Base-by-base conservation (phyloP, 2,888 invertebrate genomes). In the Cheilosia vernalis region DNA sequence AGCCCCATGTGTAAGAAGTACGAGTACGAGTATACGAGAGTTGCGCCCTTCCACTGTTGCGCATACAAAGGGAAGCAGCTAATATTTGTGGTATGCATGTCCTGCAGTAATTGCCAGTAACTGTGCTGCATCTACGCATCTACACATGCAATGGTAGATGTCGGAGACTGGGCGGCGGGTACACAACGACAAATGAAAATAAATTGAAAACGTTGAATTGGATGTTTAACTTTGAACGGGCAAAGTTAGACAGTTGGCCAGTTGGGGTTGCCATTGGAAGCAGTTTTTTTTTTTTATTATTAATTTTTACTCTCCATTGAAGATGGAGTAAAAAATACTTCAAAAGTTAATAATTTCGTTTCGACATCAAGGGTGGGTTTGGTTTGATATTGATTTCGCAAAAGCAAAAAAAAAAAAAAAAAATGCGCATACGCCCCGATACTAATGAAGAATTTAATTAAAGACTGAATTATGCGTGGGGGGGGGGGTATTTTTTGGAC, bases 111-210 rank as follows among this genome's bases (percentile, higher is more conserved):
- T 64, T 79, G 64, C 64, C 42, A 78, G 47, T 70, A 64, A 58
- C 58, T 58, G 21, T 17, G 30, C 63, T 51, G 49, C 49, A 42
- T 58, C 40, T 69, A 84, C 83, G 83, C 84, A 84, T 24, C 3
- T 24, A 24, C 53, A 73, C 24, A 78, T 61, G 79, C 56, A 58
- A 55, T 58, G 40, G 44, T 2, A 13, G 9, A 13, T 15, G 64
- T 9, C 3, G 40, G 5, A 10, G 21, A 24, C 47, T 15, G 21
- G 27, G 47, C 27, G 13, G 30, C 30, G 30, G 9, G 19, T 49
- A 55, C 63, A 51, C 51, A 67, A 80, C 69, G 74, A 74, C 64
- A 80, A 80, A 81, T 85, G 76, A 49, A 85, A 81, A 85, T 85
- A 80, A 84, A 24, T 85, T 76, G 81, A 81, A 80, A 80, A 81